Conservation (phyloP, 64 coral and sea anemone genomes). For the Anthopleura sola region DNA sequence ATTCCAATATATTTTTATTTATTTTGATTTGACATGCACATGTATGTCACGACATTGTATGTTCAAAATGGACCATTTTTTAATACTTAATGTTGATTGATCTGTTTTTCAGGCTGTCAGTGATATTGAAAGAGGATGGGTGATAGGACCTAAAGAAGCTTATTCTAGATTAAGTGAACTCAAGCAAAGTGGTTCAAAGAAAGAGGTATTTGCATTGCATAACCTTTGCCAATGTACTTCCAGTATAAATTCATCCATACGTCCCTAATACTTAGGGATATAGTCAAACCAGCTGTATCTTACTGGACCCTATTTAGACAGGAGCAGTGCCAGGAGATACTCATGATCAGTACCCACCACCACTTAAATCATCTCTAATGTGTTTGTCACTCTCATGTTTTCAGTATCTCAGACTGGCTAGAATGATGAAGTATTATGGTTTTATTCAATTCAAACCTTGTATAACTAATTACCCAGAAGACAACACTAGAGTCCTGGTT, state of each 20-base stretch:
- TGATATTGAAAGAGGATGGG: conserved; percentile 93
- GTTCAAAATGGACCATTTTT: not conserved
- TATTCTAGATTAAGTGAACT: conserved; percentile 63
- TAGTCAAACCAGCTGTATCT: no score
- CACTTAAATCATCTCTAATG: not conserved
- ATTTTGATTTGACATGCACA: no score
- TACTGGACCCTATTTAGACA: no score
- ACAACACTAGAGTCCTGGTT: conserved; percentile 77
- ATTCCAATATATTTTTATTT: no score
- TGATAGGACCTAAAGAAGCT: conserved; percentile 75
- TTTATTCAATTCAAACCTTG: conserved; percentile 96
- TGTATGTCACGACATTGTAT: no score
- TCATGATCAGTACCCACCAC: no score
- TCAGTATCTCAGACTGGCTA: conserved; percentile 80
- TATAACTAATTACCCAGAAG: conserved; percentile 74
- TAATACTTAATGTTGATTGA: not conserved
- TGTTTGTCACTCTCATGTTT: not conserved
- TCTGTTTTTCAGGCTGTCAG: conserved; percentile 62
- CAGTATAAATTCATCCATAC: no score
- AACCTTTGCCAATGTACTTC: not conserved
- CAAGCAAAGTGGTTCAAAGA: conserved; percentile 69
- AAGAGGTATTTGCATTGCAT: conserved; percentile 38
- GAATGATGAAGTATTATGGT: conserved; percentile 82
- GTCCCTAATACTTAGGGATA: no score
- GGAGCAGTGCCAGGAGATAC: no score